Conservation (phyloP, 2,888 invertebrate genomes). For the Cataglyphis albicans region DNA sequence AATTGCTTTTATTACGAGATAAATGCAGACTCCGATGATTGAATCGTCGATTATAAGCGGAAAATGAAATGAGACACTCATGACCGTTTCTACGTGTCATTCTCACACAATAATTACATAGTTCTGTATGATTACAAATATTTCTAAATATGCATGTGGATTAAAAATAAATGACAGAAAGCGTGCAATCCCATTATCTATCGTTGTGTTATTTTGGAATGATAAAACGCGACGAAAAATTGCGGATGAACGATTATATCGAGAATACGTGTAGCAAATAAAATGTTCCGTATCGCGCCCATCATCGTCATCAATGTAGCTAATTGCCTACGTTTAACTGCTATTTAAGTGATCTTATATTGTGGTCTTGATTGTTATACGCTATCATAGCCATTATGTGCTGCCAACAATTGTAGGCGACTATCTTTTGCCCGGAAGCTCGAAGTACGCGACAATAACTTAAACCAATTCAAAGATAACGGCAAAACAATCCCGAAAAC, state of each 20-base stretch:
- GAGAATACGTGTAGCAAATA: neutral
- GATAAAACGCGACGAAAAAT: neutral
- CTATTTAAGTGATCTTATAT: constrained; percentile 67
- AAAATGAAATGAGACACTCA: neutral
- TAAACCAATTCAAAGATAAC: constrained; percentile 66
- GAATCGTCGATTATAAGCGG: constrained; percentile 12
- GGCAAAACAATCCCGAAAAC: constrained; percentile 62
- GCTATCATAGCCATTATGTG: constrained; percentile 50
- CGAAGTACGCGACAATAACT: constrained; percentile 55
- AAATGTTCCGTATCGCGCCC: neutral
- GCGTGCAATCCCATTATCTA: neutral
- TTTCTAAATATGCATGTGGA: neutral
- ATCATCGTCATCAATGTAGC: neutral
- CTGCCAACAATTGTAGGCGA: constrained; percentile 20
- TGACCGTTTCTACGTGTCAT: neutral
- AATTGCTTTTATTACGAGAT: constrained; percentile 31
- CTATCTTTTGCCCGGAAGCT: constrained; percentile 45
- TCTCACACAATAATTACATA: neutral
- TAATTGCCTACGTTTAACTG: constrained; percentile 56
- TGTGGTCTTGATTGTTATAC: constrained; percentile 18
- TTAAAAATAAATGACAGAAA: neutral
- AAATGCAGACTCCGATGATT: neutral
- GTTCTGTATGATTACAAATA: neutral
- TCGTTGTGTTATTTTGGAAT: neutral
- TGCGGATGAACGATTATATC: neutral